Evolutionary conservation across 1,140 invertebrate species (phyloP).

Genomic region (Choristoneura fumiferana): DNA sequence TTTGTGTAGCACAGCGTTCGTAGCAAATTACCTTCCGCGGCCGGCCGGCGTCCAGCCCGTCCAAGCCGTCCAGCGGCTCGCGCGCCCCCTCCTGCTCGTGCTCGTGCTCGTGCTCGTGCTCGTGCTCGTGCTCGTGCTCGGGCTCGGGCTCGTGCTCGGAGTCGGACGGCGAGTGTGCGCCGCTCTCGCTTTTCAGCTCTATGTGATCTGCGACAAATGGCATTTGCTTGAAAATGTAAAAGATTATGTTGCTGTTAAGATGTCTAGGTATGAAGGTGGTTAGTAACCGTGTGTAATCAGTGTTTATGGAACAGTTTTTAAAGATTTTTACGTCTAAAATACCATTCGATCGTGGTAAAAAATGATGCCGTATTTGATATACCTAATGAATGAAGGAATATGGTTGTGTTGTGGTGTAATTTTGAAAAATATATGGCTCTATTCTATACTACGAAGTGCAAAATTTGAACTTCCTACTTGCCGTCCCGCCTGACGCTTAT

Average conservation of each 20-base stretch:
- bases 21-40: conserved; percentile 70
- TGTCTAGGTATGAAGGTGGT: conserved; percentile 17
- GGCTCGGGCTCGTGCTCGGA: conserved; percentile 49
- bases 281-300: not conserved
- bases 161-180: conserved; percentile 56
- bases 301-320: no score
- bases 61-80: conserved; percentile 47
- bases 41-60: conserved; percentile 51
- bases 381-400: no score
- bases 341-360: no score
- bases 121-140: conserved; percentile 45
- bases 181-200: conserved; percentile 58
- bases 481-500: no score
- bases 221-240: not conserved
- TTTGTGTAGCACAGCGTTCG: conserved; percentile 21
- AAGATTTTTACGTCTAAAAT: no score
- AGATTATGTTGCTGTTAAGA: conserved; percentile 7
- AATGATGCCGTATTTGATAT: no score
- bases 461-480: no score
- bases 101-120: conserved; percentile 34
- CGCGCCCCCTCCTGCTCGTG: conserved; percentile 41
- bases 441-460: no score
- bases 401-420: no score
- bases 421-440: no score
- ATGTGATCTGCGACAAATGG: conserved; percentile 42